Percentiles rank a stretch among this genome's conserved stretches.
Conservation (phyloP, 2,888 invertebrate species). For the Alcis repandata region DNA sequence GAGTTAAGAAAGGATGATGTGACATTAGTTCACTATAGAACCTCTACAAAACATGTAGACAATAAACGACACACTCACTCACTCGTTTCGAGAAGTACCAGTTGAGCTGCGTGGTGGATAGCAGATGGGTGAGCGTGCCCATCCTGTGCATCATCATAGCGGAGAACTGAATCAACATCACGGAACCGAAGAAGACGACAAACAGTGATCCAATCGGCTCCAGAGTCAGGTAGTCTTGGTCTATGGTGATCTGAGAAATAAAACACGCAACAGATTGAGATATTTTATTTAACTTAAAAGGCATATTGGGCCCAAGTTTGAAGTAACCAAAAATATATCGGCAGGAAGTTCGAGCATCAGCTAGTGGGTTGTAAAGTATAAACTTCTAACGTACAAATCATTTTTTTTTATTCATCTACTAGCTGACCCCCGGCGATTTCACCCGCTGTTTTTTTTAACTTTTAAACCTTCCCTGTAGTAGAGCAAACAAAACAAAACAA, state of each 20-base stretch:
- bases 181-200: constrained; percentile 97
- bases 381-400: background rate
- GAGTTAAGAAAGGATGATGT: no score
- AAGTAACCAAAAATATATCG: no score
- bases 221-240: constrained; percentile 94
- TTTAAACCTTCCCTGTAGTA: no score
- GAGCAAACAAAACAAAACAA: no score
- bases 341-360: constrained; percentile 62
- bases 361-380: background rate
- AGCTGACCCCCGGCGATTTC: no score
- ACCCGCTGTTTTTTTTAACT: no score
- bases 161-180: constrained; percentile 96
- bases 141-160: constrained; percentile 99
- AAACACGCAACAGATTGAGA: background rate
- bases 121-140: constrained; percentile 97
- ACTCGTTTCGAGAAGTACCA: constrained; percentile 93
- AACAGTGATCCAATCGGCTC: constrained; percentile 98
- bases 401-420: no score
- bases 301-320: no score
- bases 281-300: no score
- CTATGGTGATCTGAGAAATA: constrained; percentile 89
- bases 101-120: constrained; percentile 96
- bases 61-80: constrained; percentile 49
- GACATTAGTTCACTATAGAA: background rate
- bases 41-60: background rate